Evolutionary conservation across 2,113 vertebrate species (phyloP), one percentile per base, ranked within the genome.

Genomic region (Loxodonta africana): DNA sequence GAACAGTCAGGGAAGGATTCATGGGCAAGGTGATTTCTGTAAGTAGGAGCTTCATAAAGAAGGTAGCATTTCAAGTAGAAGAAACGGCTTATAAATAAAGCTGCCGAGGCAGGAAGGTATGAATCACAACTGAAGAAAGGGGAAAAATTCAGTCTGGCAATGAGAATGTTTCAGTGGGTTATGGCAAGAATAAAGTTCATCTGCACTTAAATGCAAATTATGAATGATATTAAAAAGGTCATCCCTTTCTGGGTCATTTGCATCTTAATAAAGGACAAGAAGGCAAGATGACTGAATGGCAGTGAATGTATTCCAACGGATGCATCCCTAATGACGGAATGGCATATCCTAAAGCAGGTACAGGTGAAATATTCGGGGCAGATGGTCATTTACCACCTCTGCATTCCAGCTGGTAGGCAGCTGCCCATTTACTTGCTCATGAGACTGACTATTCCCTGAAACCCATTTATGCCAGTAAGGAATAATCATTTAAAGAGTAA

Each of bases 401-500:
- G 44, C 81, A 71, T 78, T 67, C 44, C 33, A 71, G 18, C 46
- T 63, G 20, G 15, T 15, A 83, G 80, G 63, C 74, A 93, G 53
- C n/a, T 44, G 26, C 46, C 46, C 92, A 90, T 87, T 88, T 88
- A 44, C 48, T 82, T 53, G 84, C 8, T 83, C 41, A 48, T 2
- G 3, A 91, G 53, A 67, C 20, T 90, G 87, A 81, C 65, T 63
- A 4, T 57, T 84, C 67, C 81, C n/a, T 80, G 26, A 88, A 96
- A 76, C 15, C 51, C 3, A 76, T 73, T 14, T 83, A 28, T 30
- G 23, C 14, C 53, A 91, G 51, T 30, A 83, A 82, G 53, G 33
- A 88, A 30, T 73, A 89, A 67, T 71, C 87, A 51, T 60, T 78
- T 83, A 86, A 95, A 41, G 74, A 94, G 74, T 37, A 83, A 57